Conservation (phyloP, 2,113 vertebrate species). For the Tiliqua scincoides region DNA sequence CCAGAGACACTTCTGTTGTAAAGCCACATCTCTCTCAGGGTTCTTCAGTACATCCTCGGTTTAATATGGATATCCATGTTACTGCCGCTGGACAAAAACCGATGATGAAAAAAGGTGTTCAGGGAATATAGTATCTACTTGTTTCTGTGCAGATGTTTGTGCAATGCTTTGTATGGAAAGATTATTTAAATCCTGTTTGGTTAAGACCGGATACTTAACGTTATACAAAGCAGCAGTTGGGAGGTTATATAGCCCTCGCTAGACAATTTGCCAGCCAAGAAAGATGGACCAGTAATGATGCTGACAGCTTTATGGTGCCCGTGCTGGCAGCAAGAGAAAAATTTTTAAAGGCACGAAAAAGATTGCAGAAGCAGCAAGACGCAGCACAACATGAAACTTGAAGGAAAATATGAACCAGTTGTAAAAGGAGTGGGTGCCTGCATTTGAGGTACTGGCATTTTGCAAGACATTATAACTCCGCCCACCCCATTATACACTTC, state of each 20-base stretch:
- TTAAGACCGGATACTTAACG: constrained; percentile 69
- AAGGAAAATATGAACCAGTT: constrained; percentile 77
- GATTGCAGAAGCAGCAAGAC: constrained; percentile 72
- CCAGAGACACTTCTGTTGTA: constrained; percentile 60
- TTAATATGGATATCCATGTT: constrained; percentile 51
- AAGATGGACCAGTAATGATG: constrained; percentile 70
- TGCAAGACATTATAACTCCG: constrained; percentile 71
- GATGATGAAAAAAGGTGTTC: constrained; percentile 39
- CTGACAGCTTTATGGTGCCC: constrained; percentile 81
- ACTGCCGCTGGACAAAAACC: constrained; percentile 63
- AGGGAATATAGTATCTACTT: constrained; percentile 57
- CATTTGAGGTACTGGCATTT: constrained; percentile 71
- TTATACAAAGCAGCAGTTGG: constrained; percentile 68
- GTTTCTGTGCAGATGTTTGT: constrained; percentile 51
- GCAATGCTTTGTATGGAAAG: constrained; percentile 65
- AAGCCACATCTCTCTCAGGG: constrained; percentile 60
- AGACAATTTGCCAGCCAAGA: constrained; percentile 79
- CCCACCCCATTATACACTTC: constrained; percentile 68
- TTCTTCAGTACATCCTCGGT: constrained; percentile 55
- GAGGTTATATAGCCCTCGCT: constrained; percentile 74
- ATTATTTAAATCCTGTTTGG: constrained; percentile 76
- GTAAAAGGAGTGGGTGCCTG: constrained; percentile 75
- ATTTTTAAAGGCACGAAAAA: constrained; percentile 74
- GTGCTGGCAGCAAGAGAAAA: constrained; percentile 79
- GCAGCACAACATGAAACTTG: constrained; percentile 72